Evolutionary conservation across 2,888 invertebrate species (phyloP), one percentile per base, ranked within the genome.

Genomic region (Cybosia mesomella): DNA sequence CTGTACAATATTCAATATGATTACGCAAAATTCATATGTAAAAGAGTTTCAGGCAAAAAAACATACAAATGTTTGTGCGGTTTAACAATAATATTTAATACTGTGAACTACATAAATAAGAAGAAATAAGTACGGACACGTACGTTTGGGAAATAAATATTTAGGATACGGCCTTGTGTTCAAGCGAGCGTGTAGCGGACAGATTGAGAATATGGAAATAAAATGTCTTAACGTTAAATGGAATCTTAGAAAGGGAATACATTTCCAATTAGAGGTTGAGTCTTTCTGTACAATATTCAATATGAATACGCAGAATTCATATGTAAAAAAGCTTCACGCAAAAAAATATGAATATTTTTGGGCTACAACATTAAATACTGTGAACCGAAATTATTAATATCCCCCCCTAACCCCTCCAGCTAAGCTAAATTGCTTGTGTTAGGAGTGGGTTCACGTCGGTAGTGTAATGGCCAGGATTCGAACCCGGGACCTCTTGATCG

Each of bases 141-240:
- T 71, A 77, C 71, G 32, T 74, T 66, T 68, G 64, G 58, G 61
- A 76, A 72, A 80, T 74, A 68, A 69, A 71, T 77, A 66, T 72
- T 80, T 66, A 59, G 66, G 58, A 9, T 32, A 32, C 9, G 24
- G 28, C 49, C 5, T 28, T 49, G 13, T 57, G 18, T 21, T 7
- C 21, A 66, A 18, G 58, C 58, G 54, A 61, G 64, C 68, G 60
- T 61, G 34, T 32, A 64, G 70, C 70, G 67, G 59, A 28, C 4
- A 21, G 24, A 59, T 49, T 62, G 32, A 8, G 53, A n/a, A 32
- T 62, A 8, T 49, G 21, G 13, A 53, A 61, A 62, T 15, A 62
- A 21, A 53, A 62, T 55, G 28, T 55, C 15, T 28, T n/a, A 49
- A 49, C 49, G 9, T 49, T 49, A 49, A 49, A 7, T 49, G 49